A percentile compares a stretch with the other conserved stretches of the same genome.
Evolutionary conservation across 2,113 vertebrate species (phyloP).

Genomic region (Protobothrops flavoviridis): DNA sequence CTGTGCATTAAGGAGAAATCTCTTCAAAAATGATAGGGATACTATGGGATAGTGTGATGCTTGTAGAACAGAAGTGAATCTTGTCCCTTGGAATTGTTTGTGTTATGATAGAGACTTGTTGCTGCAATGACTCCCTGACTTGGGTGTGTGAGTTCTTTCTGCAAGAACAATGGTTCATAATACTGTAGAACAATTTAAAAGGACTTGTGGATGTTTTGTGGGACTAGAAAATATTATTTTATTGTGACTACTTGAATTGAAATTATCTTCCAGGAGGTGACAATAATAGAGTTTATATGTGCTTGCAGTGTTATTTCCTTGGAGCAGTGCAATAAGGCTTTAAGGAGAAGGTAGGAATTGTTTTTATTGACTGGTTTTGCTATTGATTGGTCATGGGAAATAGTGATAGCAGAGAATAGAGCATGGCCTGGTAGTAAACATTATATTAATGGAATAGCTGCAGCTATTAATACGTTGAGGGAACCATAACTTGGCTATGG

Average conservation of each 20-base stretch:
- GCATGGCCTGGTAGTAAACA: not conserved
- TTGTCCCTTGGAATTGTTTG: not conserved
- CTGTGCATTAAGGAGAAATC: not conserved
- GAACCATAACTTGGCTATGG: not conserved
- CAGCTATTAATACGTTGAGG: not conserved
- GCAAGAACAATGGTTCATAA: not conserved
- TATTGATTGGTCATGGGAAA: not conserved
- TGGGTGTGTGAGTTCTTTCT: not conserved
- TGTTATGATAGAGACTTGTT: not conserved
- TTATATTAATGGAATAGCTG: not conserved
- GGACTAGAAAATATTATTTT: not conserved
- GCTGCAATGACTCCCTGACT: not conserved
- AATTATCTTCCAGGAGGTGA: not conserved
- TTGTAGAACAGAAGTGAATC: not conserved
- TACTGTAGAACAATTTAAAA: not conserved
- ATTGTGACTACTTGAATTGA: not conserved
- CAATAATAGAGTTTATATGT: not conserved
- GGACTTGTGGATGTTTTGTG: not conserved
- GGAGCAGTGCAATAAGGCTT: not conserved
- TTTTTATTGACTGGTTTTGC: not conserved
- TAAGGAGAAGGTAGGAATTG: not conserved
- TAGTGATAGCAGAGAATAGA: not conserved
- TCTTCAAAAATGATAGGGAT: not conserved
- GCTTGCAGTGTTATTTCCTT: not conserved
- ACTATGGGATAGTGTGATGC: not conserved